Conservation (phyloP, 1,140 invertebrate genomes). For the Drosophila sp. region DNA sequence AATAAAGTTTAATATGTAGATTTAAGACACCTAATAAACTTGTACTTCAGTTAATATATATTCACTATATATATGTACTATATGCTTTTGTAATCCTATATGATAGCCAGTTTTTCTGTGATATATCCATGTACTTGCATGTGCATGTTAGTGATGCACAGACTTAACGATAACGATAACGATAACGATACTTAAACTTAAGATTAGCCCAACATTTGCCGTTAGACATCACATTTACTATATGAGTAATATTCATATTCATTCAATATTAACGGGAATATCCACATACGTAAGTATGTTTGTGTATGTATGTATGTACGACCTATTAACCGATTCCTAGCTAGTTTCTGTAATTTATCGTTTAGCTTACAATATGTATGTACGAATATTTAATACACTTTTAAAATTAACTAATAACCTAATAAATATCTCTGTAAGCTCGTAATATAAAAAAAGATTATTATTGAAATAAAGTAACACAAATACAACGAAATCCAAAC, state of each 20-base stretch:
- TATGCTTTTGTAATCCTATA: slow-evolving; percentile 21
- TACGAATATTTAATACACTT: slow-evolving; percentile 31
- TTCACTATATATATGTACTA: neutral
- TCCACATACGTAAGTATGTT: slow-evolving; percentile 16
- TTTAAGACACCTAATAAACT: neutral
- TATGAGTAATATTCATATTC: slow-evolving; percentile 1
- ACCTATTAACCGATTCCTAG: slow-evolving; percentile 34
- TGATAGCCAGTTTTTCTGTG: slow-evolving; percentile 67
- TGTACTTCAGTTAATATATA: slow-evolving; percentile 10
- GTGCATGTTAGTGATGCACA: slow-evolving; percentile 20
- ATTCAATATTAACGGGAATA: neutral
- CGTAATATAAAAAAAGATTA: slow-evolving; percentile 21
- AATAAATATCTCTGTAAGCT: slow-evolving; percentile 38
- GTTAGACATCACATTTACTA: neutral
- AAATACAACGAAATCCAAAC: slow-evolving; percentile 10
- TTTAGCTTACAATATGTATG: slow-evolving; percentile 20
- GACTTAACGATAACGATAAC: slow-evolving; percentile 17
- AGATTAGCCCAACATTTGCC: slow-evolving; percentile 14
- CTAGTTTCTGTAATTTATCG: slow-evolving; percentile 18
- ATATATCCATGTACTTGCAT: slow-evolving; percentile 63
- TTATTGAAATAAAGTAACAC: slow-evolving; percentile 28
- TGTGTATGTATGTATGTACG: slow-evolving; percentile 54
- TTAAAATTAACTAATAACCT: slow-evolving; percentile 14
- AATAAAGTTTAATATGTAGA: slow-evolving; percentile 11
- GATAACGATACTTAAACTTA: slow-evolving; percentile 13